Conservation (phyloP, 2,888 invertebrate genomes). For the Campaea margaritaria region DNA sequence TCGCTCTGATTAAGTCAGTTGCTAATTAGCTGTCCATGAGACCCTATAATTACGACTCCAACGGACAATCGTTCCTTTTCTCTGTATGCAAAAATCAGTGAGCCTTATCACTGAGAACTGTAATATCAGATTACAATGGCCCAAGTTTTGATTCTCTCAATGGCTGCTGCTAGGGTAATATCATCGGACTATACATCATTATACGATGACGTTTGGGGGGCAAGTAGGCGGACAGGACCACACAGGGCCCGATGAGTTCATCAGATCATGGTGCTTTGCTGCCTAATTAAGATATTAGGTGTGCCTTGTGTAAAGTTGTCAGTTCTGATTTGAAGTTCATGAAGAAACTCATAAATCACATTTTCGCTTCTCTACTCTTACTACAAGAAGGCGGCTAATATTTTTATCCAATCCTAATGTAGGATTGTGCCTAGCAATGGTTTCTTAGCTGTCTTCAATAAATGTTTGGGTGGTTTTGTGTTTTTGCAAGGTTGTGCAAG, state of each 20-base stretch:
- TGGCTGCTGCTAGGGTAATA: constrained; percentile 4
- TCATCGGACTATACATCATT: constrained; percentile 51
- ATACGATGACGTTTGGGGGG: constrained; percentile 43
- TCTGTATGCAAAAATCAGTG: constrained; percentile 7
- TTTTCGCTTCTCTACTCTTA: too few relatives aligned
- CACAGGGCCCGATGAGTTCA: constrained; percentile 29
- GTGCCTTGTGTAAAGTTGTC: background rate
- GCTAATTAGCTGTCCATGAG: constrained; percentile 55
- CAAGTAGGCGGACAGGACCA: constrained; percentile 42
- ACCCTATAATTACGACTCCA: constrained; percentile 52
- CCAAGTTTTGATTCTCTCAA: background rate
- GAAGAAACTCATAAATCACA: too few relatives aligned
- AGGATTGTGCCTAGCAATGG: too few relatives aligned
- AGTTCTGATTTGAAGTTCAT: too few relatives aligned
- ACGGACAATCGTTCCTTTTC: constrained; percentile 9
- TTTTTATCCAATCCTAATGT: too few relatives aligned
- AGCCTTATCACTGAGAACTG: constrained; percentile 1
- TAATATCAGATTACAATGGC: constrained; percentile 9
- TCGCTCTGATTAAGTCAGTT: constrained; percentile 37
- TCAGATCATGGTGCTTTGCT: constrained; percentile 19
- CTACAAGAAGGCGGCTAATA: too few relatives aligned
- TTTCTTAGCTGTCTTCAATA: too few relatives aligned
- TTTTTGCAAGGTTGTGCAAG: too few relatives aligned
- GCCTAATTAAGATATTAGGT: constrained; percentile 24
- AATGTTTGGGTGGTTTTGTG: too few relatives aligned